Evolutionary conservation across 2,888 invertebrate species (phyloP).

Genomic region (Ormyrus rosae): DNA sequence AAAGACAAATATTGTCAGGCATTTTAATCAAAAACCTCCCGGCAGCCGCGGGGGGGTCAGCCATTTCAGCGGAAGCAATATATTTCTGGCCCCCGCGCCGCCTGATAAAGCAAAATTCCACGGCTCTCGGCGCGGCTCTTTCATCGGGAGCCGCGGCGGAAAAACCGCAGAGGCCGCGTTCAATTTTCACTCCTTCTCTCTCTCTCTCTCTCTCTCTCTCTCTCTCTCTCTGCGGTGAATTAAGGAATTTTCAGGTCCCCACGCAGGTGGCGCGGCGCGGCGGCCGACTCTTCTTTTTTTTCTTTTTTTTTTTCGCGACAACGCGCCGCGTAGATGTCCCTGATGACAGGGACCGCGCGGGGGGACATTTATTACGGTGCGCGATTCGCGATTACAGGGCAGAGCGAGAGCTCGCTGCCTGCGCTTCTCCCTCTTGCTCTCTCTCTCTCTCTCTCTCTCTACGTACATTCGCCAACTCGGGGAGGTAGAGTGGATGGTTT

Average conservation of each 20-base stretch:
- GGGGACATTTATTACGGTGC: constrained; percentile 73
- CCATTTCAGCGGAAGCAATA: no score
- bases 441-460: constrained; percentile 16
- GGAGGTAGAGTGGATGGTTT: constrained; percentile 18
- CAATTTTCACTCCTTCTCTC: constrained; percentile 27
- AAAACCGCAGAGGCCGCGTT: constrained; percentile 40
- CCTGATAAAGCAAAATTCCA: constrained; percentile 25
- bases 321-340: constrained; percentile 58
- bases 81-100: not conserved
- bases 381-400: constrained; percentile 75
- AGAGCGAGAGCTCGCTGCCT: constrained; percentile 59
- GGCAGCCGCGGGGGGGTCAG: no score
- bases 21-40: no score
- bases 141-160: constrained; percentile 5
- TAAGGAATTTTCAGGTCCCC: constrained; percentile 47
- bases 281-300: not conserved
- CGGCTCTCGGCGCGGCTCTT: not conserved
- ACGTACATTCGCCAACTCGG: no score
- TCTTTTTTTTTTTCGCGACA: not conserved
- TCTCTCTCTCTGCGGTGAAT: constrained; percentile 41
- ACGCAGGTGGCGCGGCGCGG: constrained; percentile 25
- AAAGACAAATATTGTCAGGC: no score
- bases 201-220: not conserved
- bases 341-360: constrained; percentile 71
- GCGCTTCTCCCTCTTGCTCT: constrained; percentile 15